Percentiles rank a stretch among this genome's conserved stretches.
These are phyloP conservation scores for Drosophila pachea DNA, from an alignment of 1,140 invertebrate genomes.

Conservation along the genomic window DNA sequence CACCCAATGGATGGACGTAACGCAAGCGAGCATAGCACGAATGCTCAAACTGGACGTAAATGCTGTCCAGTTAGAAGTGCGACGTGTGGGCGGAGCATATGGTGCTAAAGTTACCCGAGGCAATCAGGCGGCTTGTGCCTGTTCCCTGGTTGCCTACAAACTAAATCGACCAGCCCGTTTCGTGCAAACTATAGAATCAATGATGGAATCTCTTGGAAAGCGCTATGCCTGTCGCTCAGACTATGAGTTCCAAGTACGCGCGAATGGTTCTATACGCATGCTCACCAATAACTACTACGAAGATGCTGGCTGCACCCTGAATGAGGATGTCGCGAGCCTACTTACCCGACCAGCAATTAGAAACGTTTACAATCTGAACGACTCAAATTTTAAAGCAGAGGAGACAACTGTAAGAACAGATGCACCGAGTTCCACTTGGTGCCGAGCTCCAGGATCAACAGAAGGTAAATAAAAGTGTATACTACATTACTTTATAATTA, in stretches of 20 bases:
- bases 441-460: constrained; percentile 82
- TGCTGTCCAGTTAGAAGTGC: constrained; percentile 83
- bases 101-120: constrained; percentile 84
- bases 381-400: constrained; percentile 80
- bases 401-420: constrained; percentile 83
- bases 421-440: constrained; percentile 82
- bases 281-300: constrained; percentile 82
- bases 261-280: constrained; percentile 84
- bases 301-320: constrained; percentile 82
- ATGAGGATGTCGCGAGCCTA: constrained; percentile 80
- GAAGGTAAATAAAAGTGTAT: constrained; percentile 82
- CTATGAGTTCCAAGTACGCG: constrained; percentile 82
- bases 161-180: constrained; percentile 83
- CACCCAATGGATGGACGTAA: constrained; percentile 85
- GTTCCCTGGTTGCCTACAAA: constrained; percentile 82
- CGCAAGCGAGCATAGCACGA: constrained; percentile 82
- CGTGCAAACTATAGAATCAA: constrained; percentile 83
- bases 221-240: constrained; percentile 80
- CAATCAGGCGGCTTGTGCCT: constrained; percentile 81
- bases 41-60: constrained; percentile 80
- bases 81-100: constrained; percentile 86
- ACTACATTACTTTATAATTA: constrained; percentile 79
- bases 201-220: constrained; percentile 84
- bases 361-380: constrained; percentile 82
- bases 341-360: constrained; percentile 76